A percentile compares a stretch with the other conserved stretches of the same genome.
Conservation (phyloP, 2,888 invertebrate genomes). For the Pristionchus entomophagus region DNA sequence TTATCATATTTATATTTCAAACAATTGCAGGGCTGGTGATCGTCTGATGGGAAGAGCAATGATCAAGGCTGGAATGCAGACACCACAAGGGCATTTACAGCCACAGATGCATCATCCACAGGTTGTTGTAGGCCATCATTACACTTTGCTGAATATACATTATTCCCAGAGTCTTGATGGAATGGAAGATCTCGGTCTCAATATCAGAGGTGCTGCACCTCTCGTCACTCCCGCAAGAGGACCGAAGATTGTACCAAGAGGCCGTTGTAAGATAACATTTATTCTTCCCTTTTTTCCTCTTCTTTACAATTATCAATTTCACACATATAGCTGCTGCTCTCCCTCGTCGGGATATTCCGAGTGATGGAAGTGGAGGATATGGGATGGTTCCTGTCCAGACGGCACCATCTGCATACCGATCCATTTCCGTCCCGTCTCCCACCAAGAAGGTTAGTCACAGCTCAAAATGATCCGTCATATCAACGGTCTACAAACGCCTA, state of each 20-base stretch:
- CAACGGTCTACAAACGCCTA: too few relatives aligned
- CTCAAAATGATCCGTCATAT: too few relatives aligned
- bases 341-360: not conserved
- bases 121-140: too few relatives aligned
- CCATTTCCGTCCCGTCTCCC: too few relatives aligned
- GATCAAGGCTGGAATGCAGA: slow-evolving; percentile 7
- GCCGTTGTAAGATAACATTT: slow-evolving; percentile 30
- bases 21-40: not conserved
- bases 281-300: too few relatives aligned
- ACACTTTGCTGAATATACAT: too few relatives aligned
- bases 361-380: not conserved
- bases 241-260: slow-evolving; percentile 13
- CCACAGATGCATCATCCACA: not conserved
- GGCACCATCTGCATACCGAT: not conserved
- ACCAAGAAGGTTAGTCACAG: too few relatives aligned
- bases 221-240: slow-evolving; percentile 29
- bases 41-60: slow-evolving; percentile 20
- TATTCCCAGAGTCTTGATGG: not conserved
- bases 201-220: slow-evolving; percentile 22
- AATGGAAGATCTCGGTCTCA: not conserved
- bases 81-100: not conserved
- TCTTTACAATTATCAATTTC: too few relatives aligned
- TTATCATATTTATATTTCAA: not conserved
- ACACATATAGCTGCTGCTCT: not conserved
- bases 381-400: not conserved